Conservation (phyloP, 2,797 vertebrate species). For the Sparus aurata region DNA sequence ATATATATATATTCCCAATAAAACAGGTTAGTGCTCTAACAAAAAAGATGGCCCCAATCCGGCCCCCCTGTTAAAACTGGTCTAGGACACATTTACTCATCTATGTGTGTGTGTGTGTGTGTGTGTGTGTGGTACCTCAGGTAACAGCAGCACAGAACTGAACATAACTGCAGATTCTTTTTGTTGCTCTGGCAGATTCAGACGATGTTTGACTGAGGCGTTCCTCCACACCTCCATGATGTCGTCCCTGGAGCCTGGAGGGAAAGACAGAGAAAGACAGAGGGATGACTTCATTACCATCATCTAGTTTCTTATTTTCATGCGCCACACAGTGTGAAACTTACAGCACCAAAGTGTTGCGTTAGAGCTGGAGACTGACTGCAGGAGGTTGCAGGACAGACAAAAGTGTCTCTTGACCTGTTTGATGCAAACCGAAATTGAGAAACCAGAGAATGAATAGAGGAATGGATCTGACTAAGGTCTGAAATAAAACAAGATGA, state of each 20-base stretch:
- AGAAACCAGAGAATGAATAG: neutral
- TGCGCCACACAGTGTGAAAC: slow-evolving; percentile 65
- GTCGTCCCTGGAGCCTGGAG: slow-evolving; percentile 86
- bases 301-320: neutral
- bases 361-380: slow-evolving; percentile 82
- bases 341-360: slow-evolving; percentile 94
- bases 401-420: slow-evolving; percentile 87
- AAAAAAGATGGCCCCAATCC: too few relatives aligned
- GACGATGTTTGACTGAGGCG: slow-evolving; percentile 74
- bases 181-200: slow-evolving; percentile 81
- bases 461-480: neutral
- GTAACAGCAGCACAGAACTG: slow-evolving; percentile 82
- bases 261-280: slow-evolving; percentile 7
- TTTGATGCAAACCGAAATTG: neutral
- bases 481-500: too few relatives aligned
- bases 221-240: slow-evolving; percentile 86
- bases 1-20: slow-evolving; percentile 26
- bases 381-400: slow-evolving; percentile 85
- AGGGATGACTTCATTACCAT: neutral
- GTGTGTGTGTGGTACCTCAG: slow-evolving; percentile 74
- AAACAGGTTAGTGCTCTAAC: slow-evolving; percentile 10
- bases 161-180: slow-evolving; percentile 69
- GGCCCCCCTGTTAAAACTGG: too few relatives aligned
- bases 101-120: too few relatives aligned
- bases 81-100: too few relatives aligned